These are phyloP conservation scores for Upupa epops DNA, from an alignment of 2,113 vertebrate species.

Conservation along the genomic window DNA sequence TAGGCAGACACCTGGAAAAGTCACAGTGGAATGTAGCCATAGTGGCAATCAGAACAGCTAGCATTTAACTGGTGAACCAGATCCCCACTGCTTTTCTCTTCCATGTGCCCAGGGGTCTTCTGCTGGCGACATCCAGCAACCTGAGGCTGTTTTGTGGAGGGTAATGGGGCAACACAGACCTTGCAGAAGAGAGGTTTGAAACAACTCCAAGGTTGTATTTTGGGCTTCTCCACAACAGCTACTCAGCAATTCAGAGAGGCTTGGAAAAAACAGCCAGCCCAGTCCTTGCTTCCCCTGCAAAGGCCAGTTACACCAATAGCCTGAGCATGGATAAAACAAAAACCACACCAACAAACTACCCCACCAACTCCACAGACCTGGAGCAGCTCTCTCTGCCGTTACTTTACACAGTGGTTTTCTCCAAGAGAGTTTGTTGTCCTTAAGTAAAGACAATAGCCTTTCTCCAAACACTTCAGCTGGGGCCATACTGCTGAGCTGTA, in stretches of 20 bases:
- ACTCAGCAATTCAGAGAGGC: neutral
- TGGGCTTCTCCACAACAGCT: conserved; percentile 29
- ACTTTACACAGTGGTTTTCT: neutral
- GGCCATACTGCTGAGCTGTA: neutral
- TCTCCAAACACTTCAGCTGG: neutral
- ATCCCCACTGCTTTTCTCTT: accelerated
- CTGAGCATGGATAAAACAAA: neutral
- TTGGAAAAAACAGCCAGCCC: neutral
- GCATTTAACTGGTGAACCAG: neutral
- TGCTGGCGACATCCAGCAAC: neutral
- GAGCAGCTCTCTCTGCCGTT: neutral
- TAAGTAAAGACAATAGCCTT: neutral
- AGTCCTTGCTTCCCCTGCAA: neutral
- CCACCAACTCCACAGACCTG: neutral
- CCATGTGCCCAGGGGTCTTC: neutral
- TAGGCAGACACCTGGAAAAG: neutral
- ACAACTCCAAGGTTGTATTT: neutral
- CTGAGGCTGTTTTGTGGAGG: accelerated
- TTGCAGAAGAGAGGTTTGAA: neutral
- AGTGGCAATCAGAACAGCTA: neutral
- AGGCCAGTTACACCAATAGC: neutral
- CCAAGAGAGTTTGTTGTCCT: neutral
- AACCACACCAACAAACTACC: neutral
- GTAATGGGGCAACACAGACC: neutral
- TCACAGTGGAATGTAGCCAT: accelerated